These are phyloP conservation scores for Trichonephila clavata DNA, from an alignment of 1,140 invertebrate species.

Conservation along the genomic window DNA sequence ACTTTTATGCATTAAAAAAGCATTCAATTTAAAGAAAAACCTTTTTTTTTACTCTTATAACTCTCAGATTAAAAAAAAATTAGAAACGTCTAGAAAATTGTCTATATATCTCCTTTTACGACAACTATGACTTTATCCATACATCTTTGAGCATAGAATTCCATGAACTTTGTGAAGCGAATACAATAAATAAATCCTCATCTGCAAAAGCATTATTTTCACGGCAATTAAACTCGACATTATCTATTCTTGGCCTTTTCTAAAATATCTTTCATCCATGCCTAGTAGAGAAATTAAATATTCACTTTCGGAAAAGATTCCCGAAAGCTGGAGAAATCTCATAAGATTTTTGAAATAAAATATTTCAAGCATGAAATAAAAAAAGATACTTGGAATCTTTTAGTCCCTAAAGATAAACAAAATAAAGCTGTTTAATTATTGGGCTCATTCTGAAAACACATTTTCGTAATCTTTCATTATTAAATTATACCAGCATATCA, in stretches of 20 bases:
- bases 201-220: constrained; percentile 6
- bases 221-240: constrained; percentile 3
- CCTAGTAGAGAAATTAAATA: constrained; percentile 13
- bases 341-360: background rate
- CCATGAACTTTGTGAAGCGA: background rate
- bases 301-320: background rate
- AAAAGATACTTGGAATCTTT: background rate
- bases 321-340: background rate
- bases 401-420: background rate
- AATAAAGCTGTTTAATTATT: background rate
- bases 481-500: background rate
- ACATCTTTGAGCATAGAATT: background rate
- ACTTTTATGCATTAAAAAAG: too few relatives aligned
- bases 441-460: background rate
- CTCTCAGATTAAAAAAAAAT: too few relatives aligned
- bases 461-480: background rate
- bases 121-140: background rate
- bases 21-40: too few relatives aligned
- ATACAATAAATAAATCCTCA: background rate
- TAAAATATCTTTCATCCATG: background rate
- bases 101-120: too few relatives aligned
- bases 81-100: too few relatives aligned
- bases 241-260: background rate
- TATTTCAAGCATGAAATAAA: background rate
- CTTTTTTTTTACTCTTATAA: too few relatives aligned